These are phyloP conservation scores for Sebastes kiyomatsui DNA, from an alignment of 2,797 vertebrate genomes.

Conservation along the genomic window DNA sequence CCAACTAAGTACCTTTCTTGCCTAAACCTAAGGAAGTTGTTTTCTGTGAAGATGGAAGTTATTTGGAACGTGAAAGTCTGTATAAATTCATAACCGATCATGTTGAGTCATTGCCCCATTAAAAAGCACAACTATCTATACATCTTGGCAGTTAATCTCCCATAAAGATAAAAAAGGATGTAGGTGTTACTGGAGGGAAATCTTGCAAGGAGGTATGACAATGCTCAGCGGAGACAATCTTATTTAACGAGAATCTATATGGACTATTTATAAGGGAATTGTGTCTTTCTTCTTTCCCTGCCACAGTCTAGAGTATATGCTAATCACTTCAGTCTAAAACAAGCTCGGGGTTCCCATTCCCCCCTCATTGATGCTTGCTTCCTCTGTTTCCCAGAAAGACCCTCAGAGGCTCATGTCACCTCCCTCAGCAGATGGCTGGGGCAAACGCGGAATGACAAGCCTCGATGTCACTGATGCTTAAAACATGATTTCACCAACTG, in stretches of 20 bases:
- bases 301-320: conserved; percentile 48
- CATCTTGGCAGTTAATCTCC: background rate
- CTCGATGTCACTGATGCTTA: conserved; percentile 64
- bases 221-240: conserved; percentile 12
- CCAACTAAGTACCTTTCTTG: too few relatives aligned
- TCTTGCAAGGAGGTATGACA: conserved; percentile 7
- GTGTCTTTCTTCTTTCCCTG: conserved; percentile 29
- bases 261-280: conserved; percentile 42
- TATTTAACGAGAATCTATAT: conserved; percentile 40
- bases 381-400: conserved; percentile 61
- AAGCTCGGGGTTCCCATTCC: conserved; percentile 49
- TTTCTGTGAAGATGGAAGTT: background rate
- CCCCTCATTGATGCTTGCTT: conserved; percentile 40
- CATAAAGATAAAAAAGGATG: conserved; percentile 12
- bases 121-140: conserved; percentile 1
- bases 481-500: conserved; percentile 64
- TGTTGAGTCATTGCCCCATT: background rate
- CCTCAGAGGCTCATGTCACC: conserved; percentile 60
- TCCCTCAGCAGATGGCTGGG: conserved; percentile 73
- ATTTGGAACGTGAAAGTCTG: background rate
- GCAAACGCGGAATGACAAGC: conserved; percentile 62
- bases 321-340: conserved; percentile 58
- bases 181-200: background rate
- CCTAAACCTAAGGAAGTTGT: too few relatives aligned
- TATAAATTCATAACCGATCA: too few relatives aligned